These are phyloP conservation scores for Plutomurus gul DNA, from an alignment of 1,140 invertebrate species.

Conservation along the genomic window DNA sequence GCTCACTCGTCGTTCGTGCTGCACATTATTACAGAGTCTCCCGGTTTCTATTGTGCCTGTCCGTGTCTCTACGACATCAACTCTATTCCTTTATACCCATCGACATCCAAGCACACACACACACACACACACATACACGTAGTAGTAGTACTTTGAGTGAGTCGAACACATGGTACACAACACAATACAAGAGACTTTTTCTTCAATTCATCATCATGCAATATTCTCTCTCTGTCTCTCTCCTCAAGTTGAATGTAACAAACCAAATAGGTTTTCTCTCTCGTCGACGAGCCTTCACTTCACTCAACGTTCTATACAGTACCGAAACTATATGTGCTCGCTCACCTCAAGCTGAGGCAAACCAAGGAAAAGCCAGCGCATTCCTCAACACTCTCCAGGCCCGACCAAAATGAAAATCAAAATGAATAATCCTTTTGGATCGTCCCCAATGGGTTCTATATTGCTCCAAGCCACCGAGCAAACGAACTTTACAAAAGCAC, in stretches of 20 bases:
- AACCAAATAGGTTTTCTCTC: slow-evolving; percentile 8
- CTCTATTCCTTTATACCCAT: too few relatives aligned
- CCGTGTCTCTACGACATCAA: too few relatives aligned
- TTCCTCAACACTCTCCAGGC: not conserved
- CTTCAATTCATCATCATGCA: slow-evolving; percentile 17
- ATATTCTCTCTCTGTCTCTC: not conserved
- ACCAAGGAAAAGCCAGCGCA: not conserved
- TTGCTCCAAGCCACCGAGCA: not conserved
- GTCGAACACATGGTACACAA: not conserved
- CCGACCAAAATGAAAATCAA: slow-evolving; percentile 10
- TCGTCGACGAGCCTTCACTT: not conserved
- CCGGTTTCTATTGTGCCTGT: too few relatives aligned
- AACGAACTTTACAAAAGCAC: slow-evolving; percentile 18
- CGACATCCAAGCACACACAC: too few relatives aligned
- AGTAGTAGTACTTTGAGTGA: not conserved
- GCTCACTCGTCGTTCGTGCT: not conserved
- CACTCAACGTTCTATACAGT: too few relatives aligned
- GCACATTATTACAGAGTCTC: too few relatives aligned
- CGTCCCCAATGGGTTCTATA: slow-evolving; percentile 5
- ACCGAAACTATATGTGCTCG: too few relatives aligned
- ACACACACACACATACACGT: not conserved
- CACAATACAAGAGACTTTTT: slow-evolving; percentile 4
- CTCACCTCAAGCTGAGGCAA: not conserved
- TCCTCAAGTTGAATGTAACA: not conserved
- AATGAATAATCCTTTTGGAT: slow-evolving; percentile 22